phyloP scores from a whole-genome alignment of 2,113 vertebrate genomes.

The Cochlearius cochlearius region DNA sequence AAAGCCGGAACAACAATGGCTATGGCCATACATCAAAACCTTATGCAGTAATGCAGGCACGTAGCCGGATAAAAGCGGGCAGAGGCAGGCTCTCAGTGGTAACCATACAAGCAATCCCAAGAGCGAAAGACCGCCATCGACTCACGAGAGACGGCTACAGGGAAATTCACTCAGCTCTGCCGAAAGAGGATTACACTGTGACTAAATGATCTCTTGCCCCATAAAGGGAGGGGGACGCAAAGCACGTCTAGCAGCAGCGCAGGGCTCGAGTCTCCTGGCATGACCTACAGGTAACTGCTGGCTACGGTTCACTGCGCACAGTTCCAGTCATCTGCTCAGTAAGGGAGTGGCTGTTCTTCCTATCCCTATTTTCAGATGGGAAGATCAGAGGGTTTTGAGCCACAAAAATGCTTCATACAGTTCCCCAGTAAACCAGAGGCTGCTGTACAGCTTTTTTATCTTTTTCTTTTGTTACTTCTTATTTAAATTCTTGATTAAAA shows the following conservation, averaged over 20 bases:
- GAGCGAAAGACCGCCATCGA: background rate
- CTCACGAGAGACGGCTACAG: background rate
- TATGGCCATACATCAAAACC: background rate
- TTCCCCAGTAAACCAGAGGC: background rate
- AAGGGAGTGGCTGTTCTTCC: background rate
- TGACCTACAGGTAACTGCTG: background rate
- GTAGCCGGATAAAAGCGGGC: background rate
- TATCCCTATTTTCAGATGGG: background rate
- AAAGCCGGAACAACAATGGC: background rate
- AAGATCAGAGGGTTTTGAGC: background rate
- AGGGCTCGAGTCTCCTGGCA: background rate
- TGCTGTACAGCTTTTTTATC: background rate
- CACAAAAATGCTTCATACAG: background rate
- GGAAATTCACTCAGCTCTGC: background rate
- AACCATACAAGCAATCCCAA: background rate
- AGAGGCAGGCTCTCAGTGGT: background rate
- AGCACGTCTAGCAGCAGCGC: background rate
- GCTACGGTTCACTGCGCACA: background rate
- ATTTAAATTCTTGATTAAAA: background rate
- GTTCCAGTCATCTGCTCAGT: background rate
- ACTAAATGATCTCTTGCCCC: background rate
- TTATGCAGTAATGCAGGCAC: fast-evolving
- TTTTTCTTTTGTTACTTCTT: background rate
- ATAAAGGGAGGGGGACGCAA: background rate
- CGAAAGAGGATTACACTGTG: background rate